Evolutionary conservation across 2,113 vertebrate genomes (phyloP).

Genomic region (Girardinichthys multiradiatus): DNA sequence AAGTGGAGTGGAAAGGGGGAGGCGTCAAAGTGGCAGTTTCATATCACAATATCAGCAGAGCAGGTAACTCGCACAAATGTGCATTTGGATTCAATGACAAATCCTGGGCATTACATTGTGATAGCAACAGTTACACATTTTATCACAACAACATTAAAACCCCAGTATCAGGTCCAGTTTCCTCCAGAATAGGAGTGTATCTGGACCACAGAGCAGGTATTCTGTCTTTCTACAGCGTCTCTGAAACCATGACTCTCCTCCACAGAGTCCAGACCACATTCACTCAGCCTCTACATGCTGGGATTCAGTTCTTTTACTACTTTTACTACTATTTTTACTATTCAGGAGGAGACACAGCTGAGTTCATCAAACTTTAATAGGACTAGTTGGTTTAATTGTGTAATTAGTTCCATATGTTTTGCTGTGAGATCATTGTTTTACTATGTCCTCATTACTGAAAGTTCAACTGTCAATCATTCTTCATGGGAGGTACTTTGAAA

Average conservation of each 20-base stretch:
- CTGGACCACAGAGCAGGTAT: background rate
- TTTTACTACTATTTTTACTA: background rate
- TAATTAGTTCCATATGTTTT: too few relatives aligned
- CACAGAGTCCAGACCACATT: background rate
- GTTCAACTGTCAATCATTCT: too few relatives aligned
- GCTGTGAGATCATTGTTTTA: too few relatives aligned
- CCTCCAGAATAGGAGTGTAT: background rate
- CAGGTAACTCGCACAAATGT: background rate
- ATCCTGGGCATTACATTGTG: slow-evolving; percentile 11
- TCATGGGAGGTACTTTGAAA: too few relatives aligned
- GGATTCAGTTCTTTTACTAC: background rate
- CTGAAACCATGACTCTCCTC: background rate
- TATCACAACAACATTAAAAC: background rate
- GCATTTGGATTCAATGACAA: slow-evolving; percentile 9
- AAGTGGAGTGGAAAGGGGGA: background rate
- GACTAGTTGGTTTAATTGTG: too few relatives aligned
- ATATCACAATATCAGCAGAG: slow-evolving; percentile 13
- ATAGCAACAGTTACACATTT: background rate
- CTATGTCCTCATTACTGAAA: too few relatives aligned
- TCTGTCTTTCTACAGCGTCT: background rate
- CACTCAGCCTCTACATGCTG: background rate
- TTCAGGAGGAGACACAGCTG: background rate
- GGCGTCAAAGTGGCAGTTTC: background rate
- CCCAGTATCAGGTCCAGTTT: background rate
- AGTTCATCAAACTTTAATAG: background rate